phyloP scores from a whole-genome alignment of 35 echinoderm and acorn worm species.

The Patiria miniata region DNA sequence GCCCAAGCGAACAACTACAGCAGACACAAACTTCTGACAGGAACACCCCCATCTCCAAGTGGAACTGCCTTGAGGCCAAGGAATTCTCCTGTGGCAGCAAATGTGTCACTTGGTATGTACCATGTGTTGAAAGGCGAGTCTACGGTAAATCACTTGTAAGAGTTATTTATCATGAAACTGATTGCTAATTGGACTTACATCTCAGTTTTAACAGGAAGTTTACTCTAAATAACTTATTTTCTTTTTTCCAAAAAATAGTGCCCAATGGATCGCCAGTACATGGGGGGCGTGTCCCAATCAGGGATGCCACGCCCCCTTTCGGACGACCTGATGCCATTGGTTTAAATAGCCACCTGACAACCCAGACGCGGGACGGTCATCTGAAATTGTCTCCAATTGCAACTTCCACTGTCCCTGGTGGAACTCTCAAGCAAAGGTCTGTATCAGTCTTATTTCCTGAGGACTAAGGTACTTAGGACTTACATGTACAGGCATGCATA shows the following conservation, averaged over 20 bases:
- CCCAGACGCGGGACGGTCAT: slow-evolving; percentile 48
- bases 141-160: too few species aligned
- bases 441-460: background rate
- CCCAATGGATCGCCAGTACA: background rate
- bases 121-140: background rate
- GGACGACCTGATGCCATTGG: slow-evolving; percentile 28
- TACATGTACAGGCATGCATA: too few species aligned
- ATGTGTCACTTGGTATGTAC: slow-evolving; percentile 53
- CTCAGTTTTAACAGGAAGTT: too few species aligned
- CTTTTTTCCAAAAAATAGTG: background rate
- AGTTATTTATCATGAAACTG: too few species aligned
- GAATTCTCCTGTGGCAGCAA: slow-evolving; percentile 60
- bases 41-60: slow-evolving; percentile 21
- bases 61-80: slow-evolving; percentile 32
- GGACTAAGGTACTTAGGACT: too few species aligned
- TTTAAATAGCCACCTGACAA: slow-evolving; percentile 40
- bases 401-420: slow-evolving; percentile 24
- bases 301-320: slow-evolving; percentile 55
- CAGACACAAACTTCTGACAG: slow-evolving; percentile 65
- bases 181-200: too few species aligned
- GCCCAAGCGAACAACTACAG: slow-evolving; percentile 80
- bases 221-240: too few species aligned
- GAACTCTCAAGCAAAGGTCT: slow-evolving; percentile 31
- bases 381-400: slow-evolving; percentile 55
- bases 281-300: background rate